phyloP scores from a whole-genome alignment of 2,797 vertebrate species.

The Melanotaenia parkinsoni region DNA sequence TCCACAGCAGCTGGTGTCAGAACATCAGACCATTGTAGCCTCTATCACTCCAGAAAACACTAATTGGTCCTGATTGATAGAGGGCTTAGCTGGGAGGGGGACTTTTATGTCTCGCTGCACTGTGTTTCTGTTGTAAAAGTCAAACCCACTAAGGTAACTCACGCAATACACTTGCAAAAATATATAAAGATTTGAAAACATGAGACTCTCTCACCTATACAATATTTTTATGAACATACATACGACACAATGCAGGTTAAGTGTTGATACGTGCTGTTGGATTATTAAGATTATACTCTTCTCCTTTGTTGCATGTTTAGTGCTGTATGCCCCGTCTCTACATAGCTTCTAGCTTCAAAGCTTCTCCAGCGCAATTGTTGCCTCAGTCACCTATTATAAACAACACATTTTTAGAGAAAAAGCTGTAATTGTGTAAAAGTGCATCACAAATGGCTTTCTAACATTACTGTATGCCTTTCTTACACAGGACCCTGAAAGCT shows the following conservation, averaged over 20 bases:
- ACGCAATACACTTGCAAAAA: slow-evolving; percentile 32
- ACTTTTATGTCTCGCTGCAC: slow-evolving; percentile 38
- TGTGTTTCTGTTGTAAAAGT: slow-evolving; percentile 42
- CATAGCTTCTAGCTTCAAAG: slow-evolving; percentile 76
- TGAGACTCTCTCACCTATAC: slow-evolving; percentile 35
- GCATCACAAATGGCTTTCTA: slow-evolving; percentile 80
- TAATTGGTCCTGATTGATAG: slow-evolving; percentile 62
- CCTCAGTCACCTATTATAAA: slow-evolving; percentile 83
- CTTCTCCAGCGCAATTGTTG: slow-evolving; percentile 75
- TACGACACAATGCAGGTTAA: slow-evolving; percentile 55
- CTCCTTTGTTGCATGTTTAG: slow-evolving; percentile 68
- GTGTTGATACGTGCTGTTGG: slow-evolving; percentile 63
- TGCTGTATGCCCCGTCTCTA: slow-evolving; percentile 61
- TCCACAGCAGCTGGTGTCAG: slow-evolving; percentile 56
- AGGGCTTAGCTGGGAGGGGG: slow-evolving; percentile 42
- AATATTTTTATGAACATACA: slow-evolving; percentile 50
- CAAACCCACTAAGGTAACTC: slow-evolving; percentile 34
- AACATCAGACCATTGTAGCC: slow-evolving; percentile 50
- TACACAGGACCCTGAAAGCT: slow-evolving; percentile 77
- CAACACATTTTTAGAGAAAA: slow-evolving; percentile 80
- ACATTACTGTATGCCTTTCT: slow-evolving; percentile 82
- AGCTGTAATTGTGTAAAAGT: slow-evolving; percentile 82
- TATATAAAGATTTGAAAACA: slow-evolving; percentile 42
- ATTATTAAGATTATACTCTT: slow-evolving; percentile 77
- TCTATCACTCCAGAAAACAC: slow-evolving; percentile 33